phyloP scores from a whole-genome alignment of 2,797 vertebrate species.

The Diplodus sargus region DNA sequence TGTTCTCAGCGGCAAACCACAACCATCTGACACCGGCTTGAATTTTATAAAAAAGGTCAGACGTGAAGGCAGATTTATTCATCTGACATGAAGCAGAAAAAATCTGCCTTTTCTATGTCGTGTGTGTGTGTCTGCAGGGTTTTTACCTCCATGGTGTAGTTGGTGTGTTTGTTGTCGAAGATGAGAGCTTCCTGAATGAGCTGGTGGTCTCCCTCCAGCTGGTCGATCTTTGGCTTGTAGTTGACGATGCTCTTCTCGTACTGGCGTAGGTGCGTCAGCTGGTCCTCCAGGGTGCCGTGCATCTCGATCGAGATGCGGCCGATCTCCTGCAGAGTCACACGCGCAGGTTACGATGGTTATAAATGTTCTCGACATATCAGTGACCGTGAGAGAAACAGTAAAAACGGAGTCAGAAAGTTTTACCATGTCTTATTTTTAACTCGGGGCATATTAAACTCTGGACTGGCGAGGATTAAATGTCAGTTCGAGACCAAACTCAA shows the following conservation, averaged over 20 bases:
- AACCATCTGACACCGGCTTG: neutral
- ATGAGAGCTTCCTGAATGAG: constrained; percentile 97
- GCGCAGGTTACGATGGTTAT: no score
- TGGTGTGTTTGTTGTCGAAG: constrained; percentile 99
- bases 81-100: neutral
- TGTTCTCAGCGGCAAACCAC: constrained; percentile 11
- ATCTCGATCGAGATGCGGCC: constrained; percentile 98
- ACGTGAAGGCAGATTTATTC: neutral
- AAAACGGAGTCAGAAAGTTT: neutral
- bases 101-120: neutral
- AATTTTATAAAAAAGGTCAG: neutral
- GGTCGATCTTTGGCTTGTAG: constrained; percentile 99
- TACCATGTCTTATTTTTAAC: neutral
- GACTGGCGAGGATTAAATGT: neutral
- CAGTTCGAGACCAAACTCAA: neutral
- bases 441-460: neutral
- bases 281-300: constrained; percentile 97
- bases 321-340: constrained; percentile 88
- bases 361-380: no score
- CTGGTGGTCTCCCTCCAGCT: constrained; percentile 97
- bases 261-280: constrained; percentile 93
- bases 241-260: constrained; percentile 98
- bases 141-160: constrained; percentile 97
- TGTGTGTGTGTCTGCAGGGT: neutral
- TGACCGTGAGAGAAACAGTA: neutral